phyloP scores from a whole-genome alignment of 2,888 invertebrate genomes.

The Vanessa cardui region DNA sequence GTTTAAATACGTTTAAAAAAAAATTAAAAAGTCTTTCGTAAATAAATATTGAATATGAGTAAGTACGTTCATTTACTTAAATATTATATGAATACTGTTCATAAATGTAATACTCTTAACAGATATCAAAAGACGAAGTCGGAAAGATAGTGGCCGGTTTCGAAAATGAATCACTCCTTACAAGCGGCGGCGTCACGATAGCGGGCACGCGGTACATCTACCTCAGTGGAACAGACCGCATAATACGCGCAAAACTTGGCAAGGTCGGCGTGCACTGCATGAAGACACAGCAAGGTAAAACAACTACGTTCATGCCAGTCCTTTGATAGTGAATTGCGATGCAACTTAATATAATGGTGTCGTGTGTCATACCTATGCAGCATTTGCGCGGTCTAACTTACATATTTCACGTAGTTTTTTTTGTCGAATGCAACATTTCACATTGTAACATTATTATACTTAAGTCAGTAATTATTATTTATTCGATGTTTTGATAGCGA shows the following conservation, averaged over 20 bases:
- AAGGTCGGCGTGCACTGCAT: conserved; percentile 97
- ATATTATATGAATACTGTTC: neutral
- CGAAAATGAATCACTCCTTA: conserved; percentile 93
- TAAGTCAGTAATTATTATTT: too few relatives aligned
- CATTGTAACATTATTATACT: too few relatives aligned
- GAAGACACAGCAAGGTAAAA: conserved; percentile 95
- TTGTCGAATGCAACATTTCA: neutral
- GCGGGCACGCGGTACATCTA: conserved; percentile 97
- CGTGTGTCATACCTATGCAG: neutral
- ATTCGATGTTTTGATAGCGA: too few relatives aligned
- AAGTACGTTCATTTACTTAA: too few relatives aligned
- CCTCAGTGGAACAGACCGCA: conserved; percentile 96
- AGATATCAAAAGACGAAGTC: conserved; percentile 96
- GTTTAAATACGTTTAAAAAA: too few relatives aligned
- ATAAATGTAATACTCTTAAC: conserved; percentile 55
- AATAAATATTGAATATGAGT: too few relatives aligned
- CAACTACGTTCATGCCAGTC: neutral
- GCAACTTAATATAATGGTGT: neutral
- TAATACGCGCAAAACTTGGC: conserved; percentile 96
- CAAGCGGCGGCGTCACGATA: conserved; percentile 95
- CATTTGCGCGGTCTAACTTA: neutral
- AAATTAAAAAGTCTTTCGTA: too few relatives aligned
- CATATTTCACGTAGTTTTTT: neutral
- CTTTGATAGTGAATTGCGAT: conserved; percentile 12
- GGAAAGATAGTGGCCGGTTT: conserved; percentile 95